Percentiles rank a stretch among this genome's conserved stretches.
These are phyloP conservation scores for Lasiurus cinereus DNA, from an alignment of 2,113 vertebrate species.

Conservation along the genomic window DNA sequence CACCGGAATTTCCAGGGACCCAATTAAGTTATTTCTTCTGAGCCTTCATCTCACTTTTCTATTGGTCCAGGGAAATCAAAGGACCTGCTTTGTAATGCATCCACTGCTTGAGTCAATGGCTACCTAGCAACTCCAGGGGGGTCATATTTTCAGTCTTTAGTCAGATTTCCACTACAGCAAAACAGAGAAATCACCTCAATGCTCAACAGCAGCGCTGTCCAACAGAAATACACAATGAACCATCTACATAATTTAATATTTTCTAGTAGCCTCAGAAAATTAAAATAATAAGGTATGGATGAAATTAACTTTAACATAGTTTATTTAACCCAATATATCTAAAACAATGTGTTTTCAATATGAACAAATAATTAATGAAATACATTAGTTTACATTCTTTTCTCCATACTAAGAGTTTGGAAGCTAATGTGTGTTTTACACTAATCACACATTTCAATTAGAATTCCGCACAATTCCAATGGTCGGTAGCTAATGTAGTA, in stretches of 20 bases:
- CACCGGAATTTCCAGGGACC: not conserved
- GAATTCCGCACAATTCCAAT: not conserved
- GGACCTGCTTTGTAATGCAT: not conserved
- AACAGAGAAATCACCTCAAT: constrained; percentile 6
- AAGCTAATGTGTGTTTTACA: not conserved
- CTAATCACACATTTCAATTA: not conserved
- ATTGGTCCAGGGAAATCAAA: not conserved
- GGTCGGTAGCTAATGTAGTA: not conserved
- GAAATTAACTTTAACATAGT: constrained; percentile 1
- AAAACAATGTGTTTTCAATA: not conserved
- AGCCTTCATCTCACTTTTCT: not conserved
- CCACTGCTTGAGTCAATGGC: not conserved
- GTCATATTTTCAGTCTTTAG: not conserved
- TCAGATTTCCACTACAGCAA: not conserved
- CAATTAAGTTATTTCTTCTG: not conserved
- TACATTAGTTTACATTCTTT: not conserved
- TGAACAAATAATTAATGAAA: not conserved
- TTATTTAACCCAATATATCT: not conserved
- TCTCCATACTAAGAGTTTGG: not conserved
- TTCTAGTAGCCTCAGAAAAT: not conserved
- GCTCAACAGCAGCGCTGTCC: not conserved
- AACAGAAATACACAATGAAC: not conserved
- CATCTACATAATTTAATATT: not conserved
- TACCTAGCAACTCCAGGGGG: not conserved
- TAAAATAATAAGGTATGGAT: not conserved